Conservation (phyloP, 2,888 invertebrate genomes). For the Antheraea assamensis region DNA sequence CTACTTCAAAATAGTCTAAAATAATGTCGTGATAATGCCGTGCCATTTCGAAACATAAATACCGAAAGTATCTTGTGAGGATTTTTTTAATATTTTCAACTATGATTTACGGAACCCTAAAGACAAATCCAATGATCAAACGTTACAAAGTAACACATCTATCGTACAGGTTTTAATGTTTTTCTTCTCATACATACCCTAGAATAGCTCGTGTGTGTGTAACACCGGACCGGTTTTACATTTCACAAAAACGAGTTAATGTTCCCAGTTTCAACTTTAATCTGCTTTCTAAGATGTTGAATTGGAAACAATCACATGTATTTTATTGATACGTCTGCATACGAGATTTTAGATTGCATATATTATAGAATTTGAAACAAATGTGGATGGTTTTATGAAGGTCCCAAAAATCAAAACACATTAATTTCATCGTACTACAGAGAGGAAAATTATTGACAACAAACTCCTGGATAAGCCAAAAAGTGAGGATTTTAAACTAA, state of each 20-base stretch:
- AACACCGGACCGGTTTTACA: constrained; percentile 10
- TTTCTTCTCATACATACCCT: background rate
- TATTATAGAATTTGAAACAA: background rate
- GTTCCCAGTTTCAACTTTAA: constrained; percentile 11
- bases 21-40: too few species aligned
- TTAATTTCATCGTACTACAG: too few species aligned
- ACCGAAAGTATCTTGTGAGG: too few species aligned
- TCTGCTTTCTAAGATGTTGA: constrained; percentile 28
- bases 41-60: too few species aligned
- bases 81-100: too few species aligned
- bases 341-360: background rate
- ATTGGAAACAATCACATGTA: background rate
- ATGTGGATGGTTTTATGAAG: too few species aligned
- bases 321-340: background rate
- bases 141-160: background rate
- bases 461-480: too few species aligned
- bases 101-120: too few species aligned
- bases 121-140: background rate
- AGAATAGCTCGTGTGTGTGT: background rate
- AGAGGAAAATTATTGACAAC: too few species aligned
- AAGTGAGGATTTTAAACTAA: too few species aligned
- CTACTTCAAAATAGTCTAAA: too few species aligned
- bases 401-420: too few species aligned
- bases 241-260: constrained; percentile 15
- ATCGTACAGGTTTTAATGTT: background rate